These are phyloP conservation scores for Actenoides hombroni DNA, from an alignment of 2,113 vertebrate genomes.

Conservation along the genomic window DNA sequence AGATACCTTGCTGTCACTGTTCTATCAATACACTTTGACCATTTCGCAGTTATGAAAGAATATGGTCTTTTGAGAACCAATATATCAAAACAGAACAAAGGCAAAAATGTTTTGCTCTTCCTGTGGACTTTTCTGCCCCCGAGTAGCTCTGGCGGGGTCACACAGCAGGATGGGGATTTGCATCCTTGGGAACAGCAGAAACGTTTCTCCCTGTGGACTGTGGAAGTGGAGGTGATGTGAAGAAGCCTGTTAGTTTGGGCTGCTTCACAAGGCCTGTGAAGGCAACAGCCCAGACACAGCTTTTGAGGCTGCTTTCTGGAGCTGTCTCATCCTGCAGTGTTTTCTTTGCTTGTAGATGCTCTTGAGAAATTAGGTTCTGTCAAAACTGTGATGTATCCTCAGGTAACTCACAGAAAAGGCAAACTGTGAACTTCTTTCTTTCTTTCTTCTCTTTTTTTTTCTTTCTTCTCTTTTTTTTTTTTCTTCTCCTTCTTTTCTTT, in stretches of 20 bases:
- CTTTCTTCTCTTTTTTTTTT: too few relatives aligned
- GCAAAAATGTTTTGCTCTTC: neutral
- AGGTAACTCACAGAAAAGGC: neutral
- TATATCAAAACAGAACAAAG: neutral
- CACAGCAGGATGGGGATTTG: neutral
- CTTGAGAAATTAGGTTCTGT: neutral
- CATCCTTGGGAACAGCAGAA: fast-evolving
- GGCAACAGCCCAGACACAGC: neutral
- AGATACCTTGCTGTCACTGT: neutral
- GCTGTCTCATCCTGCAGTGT: neutral
- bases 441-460: too few relatives aligned
- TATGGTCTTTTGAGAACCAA: neutral
- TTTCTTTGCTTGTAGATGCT: neutral
- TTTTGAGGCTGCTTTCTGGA: neutral
- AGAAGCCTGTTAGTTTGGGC: neutral
- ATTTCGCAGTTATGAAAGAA: neutral
- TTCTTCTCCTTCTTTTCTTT: too few relatives aligned
- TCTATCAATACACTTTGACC: neutral
- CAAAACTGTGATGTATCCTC: neutral
- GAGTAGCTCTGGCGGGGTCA: fast-evolving
- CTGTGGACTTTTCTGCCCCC: neutral
- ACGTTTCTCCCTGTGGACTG: neutral
- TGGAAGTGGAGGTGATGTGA: neutral
- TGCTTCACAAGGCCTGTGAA: neutral
- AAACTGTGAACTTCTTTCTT: neutral